A percentile compares a stretch with the other conserved stretches of the same genome.
phyloP scores from a whole-genome alignment of 2,797 vertebrate genomes.

The Hemitrygon akajei region DNA sequence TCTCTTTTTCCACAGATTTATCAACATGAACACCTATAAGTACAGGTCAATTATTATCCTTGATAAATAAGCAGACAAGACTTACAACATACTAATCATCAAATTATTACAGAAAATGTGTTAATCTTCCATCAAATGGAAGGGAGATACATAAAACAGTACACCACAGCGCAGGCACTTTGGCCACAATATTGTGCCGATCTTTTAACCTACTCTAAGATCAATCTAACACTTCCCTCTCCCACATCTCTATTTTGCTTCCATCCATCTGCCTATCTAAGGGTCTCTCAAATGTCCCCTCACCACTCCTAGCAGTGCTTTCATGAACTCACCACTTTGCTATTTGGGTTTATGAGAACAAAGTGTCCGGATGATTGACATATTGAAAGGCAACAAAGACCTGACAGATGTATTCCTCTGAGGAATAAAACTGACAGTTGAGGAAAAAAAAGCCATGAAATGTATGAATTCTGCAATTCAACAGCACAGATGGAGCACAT shows the following conservation, averaged over 20 bases:
- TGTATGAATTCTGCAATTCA: neutral
- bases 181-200: too few species aligned
- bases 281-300: too few species aligned
- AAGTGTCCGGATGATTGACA: neutral
- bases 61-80: neutral
- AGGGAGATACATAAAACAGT: neutral
- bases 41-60: neutral
- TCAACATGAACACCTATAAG: neutral
- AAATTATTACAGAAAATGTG: neutral
- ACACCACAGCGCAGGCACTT: too few species aligned
- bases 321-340: neutral
- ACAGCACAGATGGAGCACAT: neutral
- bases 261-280: too few species aligned
- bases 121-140: neutral
- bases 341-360: neutral
- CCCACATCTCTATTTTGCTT: too few species aligned
- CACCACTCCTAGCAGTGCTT: too few species aligned
- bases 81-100: neutral
- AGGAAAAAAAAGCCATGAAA: neutral
- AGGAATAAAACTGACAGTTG: neutral
- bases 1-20: constrained; percentile 38
- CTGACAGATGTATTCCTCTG: neutral
- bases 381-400: neutral
- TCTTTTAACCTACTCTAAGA: too few species aligned
- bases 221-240: too few species aligned